phyloP scores from a whole-genome alignment of 2,113 vertebrate genomes.

The Cheirogaleus medius region DNA sequence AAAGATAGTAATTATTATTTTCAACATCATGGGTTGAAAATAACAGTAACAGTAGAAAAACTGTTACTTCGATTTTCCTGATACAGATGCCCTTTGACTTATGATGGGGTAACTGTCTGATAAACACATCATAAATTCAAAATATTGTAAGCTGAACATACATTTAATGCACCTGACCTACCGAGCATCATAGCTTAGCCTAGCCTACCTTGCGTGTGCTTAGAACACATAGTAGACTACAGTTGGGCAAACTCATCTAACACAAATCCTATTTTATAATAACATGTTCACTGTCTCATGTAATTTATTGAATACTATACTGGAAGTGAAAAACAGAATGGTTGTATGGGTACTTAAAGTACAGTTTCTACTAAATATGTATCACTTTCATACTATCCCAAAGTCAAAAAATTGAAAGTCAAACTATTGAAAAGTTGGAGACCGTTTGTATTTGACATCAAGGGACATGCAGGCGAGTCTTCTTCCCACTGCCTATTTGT shows the following conservation, averaged over 20 bases:
- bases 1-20: not conserved
- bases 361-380: not conserved
- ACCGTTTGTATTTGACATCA: not conserved
- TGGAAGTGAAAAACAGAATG: not conserved
- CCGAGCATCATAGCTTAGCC: not conserved
- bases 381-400: not conserved
- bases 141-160: not conserved
- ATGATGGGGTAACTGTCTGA: not conserved
- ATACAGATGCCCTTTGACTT: not conserved
- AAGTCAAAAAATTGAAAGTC: not conserved
- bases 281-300: not conserved
- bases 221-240: not conserved
- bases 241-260: not conserved
- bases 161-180: not conserved
- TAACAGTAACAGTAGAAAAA: too few species aligned
- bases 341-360: not conserved
- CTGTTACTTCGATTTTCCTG: not conserved
- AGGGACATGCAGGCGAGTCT: not conserved
- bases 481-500: not conserved
- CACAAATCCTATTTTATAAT: not conserved
- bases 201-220: not conserved
- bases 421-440: not conserved
- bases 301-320: not conserved
- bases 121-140: not conserved
- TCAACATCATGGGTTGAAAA: not conserved